Percentiles rank a stretch among this genome's conserved stretches.
Evolutionary conservation across 2,888 invertebrate genomes (phyloP).

Genomic region (Onthophagus sagittarius): DNA sequence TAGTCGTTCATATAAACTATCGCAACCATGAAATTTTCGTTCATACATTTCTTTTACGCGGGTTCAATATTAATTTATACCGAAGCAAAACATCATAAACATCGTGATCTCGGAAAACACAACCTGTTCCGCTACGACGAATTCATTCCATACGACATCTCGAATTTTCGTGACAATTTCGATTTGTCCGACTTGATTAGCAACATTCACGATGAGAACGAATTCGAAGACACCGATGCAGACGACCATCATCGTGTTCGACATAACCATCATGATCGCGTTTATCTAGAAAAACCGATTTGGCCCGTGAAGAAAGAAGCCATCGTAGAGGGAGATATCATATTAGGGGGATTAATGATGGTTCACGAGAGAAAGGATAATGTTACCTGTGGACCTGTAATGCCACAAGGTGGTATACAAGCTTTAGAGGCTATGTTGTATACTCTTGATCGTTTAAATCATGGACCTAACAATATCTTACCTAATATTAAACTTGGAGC

Average conservation of each 20-base stretch:
- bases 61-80: not conserved
- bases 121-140: slow-evolving; percentile 13
- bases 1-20: not conserved
- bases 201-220: slow-evolving; percentile 4
- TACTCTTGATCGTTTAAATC: slow-evolving; percentile 78
- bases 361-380: slow-evolving; percentile 87
- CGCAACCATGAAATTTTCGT: slow-evolving; percentile 20
- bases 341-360: slow-evolving; percentile 92
- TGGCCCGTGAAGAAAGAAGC: slow-evolving; percentile 88
- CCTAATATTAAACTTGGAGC: slow-evolving; percentile 81
- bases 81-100: not conserved
- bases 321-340: slow-evolving; percentile 81
- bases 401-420: slow-evolving; percentile 89
- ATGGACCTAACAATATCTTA: slow-evolving; percentile 60
- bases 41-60: slow-evolving; percentile 17
- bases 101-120: slow-evolving; percentile 7
- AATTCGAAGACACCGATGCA: slow-evolving; percentile 18
- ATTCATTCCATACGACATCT: not conserved
- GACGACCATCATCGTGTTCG: slow-evolving; percentile 13
- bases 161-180: not conserved
- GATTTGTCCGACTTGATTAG: slow-evolving; percentile 7
- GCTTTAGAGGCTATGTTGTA: slow-evolving; percentile 91
- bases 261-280: slow-evolving; percentile 12
- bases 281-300: slow-evolving; percentile 34
- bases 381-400: slow-evolving; percentile 85